Evolutionary conservation across 2,113 vertebrate species (phyloP).

Genomic region (Kobus ellipsiprymnus): DNA sequence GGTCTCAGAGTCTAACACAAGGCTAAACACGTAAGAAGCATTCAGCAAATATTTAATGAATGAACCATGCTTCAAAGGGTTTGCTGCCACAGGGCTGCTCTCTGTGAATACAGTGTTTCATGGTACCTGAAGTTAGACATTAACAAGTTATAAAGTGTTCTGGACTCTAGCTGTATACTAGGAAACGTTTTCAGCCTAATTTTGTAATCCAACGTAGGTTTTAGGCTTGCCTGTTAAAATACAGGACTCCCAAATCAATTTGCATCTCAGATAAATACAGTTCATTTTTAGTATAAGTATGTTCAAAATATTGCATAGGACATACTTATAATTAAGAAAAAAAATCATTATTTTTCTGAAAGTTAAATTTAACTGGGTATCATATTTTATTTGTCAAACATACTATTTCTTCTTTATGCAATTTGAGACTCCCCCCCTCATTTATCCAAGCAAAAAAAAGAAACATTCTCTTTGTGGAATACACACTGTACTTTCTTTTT

Average conservation of each 20-base stretch:
- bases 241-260: not conserved
- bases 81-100: not conserved
- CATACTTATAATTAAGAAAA: not conserved
- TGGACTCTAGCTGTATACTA: not conserved
- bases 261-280: conserved; percentile 21
- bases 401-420: not conserved
- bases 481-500: conserved; percentile 15
- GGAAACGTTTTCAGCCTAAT: not conserved
- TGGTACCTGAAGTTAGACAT: not conserved
- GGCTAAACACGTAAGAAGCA: conserved; percentile 2
- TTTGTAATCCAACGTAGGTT: not conserved
- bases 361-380: not conserved
- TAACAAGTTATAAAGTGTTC: not conserved
- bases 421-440: not conserved
- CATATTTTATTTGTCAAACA: not conserved
- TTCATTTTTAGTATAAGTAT: not conserved
- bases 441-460: conserved; percentile 23
- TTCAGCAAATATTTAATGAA: conserved; percentile 35
- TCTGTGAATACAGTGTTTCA: not conserved
- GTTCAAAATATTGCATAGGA: not conserved
- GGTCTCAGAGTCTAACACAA: not conserved
- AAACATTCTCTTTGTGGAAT: not conserved
- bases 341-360: not conserved
- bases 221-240: not conserved
- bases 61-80: conserved; percentile 30